Evolutionary conservation across 1,140 invertebrate genomes (phyloP).

Genomic region (Leptinotarsa defecta): DNA sequence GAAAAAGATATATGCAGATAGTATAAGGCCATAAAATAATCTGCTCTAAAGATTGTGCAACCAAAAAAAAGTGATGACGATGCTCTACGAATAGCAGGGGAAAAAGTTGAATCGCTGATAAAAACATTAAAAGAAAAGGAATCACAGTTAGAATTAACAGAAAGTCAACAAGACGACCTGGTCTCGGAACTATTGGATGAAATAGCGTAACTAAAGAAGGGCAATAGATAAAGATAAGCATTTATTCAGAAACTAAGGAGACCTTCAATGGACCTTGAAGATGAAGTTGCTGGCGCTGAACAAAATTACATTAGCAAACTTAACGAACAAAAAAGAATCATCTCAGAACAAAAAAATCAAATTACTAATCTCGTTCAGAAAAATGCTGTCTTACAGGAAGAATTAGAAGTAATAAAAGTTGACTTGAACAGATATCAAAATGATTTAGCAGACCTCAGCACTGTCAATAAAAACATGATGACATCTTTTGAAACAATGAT

Average conservation of each 20-base stretch:
- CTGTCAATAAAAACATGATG: slow-evolving; percentile 3
- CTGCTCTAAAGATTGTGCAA: too few species aligned
- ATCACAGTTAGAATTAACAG: background rate
- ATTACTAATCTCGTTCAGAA: background rate
- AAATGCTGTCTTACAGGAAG: background rate
- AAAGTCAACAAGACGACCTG: background rate
- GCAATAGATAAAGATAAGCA: background rate
- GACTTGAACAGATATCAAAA: slow-evolving; percentile 8
- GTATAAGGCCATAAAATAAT: too few species aligned
- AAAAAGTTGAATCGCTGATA: too few species aligned
- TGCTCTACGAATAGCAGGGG: too few species aligned
- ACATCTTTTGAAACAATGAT: slow-evolving; percentile 2
- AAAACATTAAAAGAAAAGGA: slow-evolving; percentile 1
- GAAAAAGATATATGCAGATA: too few species aligned
- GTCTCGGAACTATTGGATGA: background rate
- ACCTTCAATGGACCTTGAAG: slow-evolving; percentile 10
- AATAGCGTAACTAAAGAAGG: background rate
- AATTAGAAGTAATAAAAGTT: background rate
- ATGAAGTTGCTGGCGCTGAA: slow-evolving; percentile 7
- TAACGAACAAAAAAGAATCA: background rate
- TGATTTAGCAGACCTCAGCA: background rate
- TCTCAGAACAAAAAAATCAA: background rate
- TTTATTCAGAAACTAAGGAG: background rate
- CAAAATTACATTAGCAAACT: slow-evolving; percentile 15
- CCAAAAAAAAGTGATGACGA: too few species aligned